A percentile compares a stretch with the other conserved stretches of the same genome.
Evolutionary conservation across 2,113 vertebrate genomes (phyloP).

Genomic region (Nibea coibor): DNA sequence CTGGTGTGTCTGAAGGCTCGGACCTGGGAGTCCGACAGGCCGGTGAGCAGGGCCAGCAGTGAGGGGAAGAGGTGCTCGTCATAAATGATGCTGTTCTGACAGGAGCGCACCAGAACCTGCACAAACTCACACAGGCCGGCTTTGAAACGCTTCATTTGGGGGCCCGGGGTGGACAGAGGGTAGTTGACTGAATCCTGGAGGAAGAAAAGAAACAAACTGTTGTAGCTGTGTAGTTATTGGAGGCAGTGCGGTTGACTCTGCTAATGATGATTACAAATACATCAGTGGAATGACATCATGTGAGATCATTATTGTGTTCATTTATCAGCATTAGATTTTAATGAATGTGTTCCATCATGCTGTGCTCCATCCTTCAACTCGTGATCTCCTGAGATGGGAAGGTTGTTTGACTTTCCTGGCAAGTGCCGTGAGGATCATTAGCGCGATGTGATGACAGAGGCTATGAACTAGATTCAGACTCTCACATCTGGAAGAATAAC

Average conservation of each 20-base stretch:
- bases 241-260: constrained; percentile 6
- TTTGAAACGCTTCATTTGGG: constrained; percentile 84
- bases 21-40: constrained; percentile 91
- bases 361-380: constrained; percentile 17
- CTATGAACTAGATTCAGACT: constrained; percentile 11
- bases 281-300: constrained; percentile 24
- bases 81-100: constrained; percentile 86
- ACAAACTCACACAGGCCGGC: constrained; percentile 85
- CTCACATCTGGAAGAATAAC: not conserved
- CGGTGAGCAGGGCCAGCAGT: constrained; percentile 87
- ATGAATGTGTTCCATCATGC: constrained; percentile 48
- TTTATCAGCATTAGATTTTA: constrained; percentile 60
- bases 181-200: constrained; percentile 86
- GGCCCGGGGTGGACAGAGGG: constrained; percentile 82
- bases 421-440: constrained; percentile 42
- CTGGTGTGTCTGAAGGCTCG: constrained; percentile 93
- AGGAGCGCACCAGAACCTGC: constrained; percentile 81
- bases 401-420: constrained; percentile 25
- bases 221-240: not conserved
- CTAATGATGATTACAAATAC: constrained; percentile 47
- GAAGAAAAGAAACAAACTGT: not conserved
- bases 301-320: constrained; percentile 49
- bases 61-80: constrained; percentile 87
- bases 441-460: not conserved
- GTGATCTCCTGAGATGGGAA: constrained; percentile 40